Evolutionary conservation across 1,140 invertebrate species (phyloP), one percentile per base, ranked within the genome.

Genomic region (Orius insidiosus): DNA sequence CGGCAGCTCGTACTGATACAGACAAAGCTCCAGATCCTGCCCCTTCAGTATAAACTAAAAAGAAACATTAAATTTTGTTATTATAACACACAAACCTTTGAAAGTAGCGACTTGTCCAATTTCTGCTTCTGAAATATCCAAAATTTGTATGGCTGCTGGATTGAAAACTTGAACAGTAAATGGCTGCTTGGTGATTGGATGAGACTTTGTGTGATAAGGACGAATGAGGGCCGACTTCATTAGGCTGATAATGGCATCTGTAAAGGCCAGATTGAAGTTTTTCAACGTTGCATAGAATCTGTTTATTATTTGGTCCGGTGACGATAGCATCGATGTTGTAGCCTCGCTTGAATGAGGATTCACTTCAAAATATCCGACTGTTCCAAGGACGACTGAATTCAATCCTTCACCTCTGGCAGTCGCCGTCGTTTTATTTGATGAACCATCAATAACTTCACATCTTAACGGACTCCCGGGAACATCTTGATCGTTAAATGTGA

Each of bases 401-500:
- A 76, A 56, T 18, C 71, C 71, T 47, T 74, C 68, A 15, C 71
- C 65, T 16, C 60, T 52, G 11, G 59, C 60, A 15, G 56, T 59
- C 7, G 56, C 56, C 9, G 52, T 53, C 19, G 51, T 48, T 51
- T 62, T 61, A 19, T 66, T 61, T 18, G n/a, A 58, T 36, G 59
- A 54, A 45, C 60, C 50, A 50, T 69, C 66, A 15, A 61, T 48
- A 5, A 75, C 63, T 11, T 70, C 63, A 47, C 80, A 78, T 54
- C 84, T 77, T 62, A 92, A 93, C 13, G 90, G 89, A 63, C 84
- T 90, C 15, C 87, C 72, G 53, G 85, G 83, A 7, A 95, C 84
- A 45, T 83, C 73, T 56, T 93, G 84, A 51, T 94, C 90, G 57
- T 98, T 98, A 63, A 98, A 98, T 6, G 85, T 89, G 47, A 98